Evolutionary conservation across 1,140 invertebrate species (phyloP).

Genomic region (Aleiodes sp.): DNA sequence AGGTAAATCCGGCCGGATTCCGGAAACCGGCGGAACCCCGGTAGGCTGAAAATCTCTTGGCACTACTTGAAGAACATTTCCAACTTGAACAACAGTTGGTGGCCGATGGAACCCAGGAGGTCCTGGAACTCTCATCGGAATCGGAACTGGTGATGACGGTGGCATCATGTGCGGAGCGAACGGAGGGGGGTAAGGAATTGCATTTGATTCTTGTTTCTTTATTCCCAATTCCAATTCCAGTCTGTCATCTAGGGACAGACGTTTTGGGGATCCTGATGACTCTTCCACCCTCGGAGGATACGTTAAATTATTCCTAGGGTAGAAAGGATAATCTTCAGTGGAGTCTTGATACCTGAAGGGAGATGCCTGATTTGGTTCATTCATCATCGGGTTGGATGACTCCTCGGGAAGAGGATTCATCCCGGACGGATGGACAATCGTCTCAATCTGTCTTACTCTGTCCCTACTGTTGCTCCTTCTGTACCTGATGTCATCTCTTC

Average conservation of each 20-base stretch:
- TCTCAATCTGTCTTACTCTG: slow-evolving; percentile 55
- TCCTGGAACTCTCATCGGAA: slow-evolving; percentile 27
- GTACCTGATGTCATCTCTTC: slow-evolving; percentile 37
- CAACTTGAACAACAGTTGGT: slow-evolving; percentile 63
- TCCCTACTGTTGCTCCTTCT: slow-evolving; percentile 45
- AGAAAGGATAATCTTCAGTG: slow-evolving; percentile 56
- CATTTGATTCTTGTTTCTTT: slow-evolving; percentile 51
- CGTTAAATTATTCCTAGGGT: slow-evolving; percentile 59
- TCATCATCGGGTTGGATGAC: background rate
- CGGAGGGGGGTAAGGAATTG: slow-evolving; percentile 20
- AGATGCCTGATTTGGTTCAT: background rate
- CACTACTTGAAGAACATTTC: slow-evolving; percentile 69
- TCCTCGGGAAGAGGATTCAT: slow-evolving; percentile 35
- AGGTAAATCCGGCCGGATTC: slow-evolving; percentile 24
- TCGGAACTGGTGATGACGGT: slow-evolving; percentile 34
- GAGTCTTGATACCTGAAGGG: slow-evolving; percentile 50
- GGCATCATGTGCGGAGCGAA: slow-evolving; percentile 45
- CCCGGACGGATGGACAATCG: slow-evolving; percentile 59
- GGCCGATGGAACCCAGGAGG: slow-evolving; percentile 37
- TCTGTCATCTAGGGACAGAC: slow-evolving; percentile 63
- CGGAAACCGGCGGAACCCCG: background rate
- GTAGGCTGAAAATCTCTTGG: slow-evolving; percentile 30
- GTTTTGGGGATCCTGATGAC: slow-evolving; percentile 57
- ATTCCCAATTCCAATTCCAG: slow-evolving; percentile 62
- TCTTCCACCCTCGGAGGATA: slow-evolving; percentile 62